Base-by-base conservation (phyloP, 2,113 vertebrate genomes). In the Chamaea fasciata region DNA sequence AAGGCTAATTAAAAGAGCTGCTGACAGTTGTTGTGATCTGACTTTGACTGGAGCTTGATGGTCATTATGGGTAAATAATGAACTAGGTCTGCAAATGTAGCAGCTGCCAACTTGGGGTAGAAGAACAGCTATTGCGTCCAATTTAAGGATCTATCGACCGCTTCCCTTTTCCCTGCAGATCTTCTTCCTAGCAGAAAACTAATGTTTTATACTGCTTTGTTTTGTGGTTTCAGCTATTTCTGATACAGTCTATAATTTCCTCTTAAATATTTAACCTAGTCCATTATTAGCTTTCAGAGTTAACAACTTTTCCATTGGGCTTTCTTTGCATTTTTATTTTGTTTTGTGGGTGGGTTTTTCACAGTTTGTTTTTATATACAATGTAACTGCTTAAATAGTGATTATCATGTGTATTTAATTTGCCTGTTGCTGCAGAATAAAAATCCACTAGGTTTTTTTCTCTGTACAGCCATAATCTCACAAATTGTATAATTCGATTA, bases 61-160 rank as follows among this genome's bases (percentile, higher is more conserved):
- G 98, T 98, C 98, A 98, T 98, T 98, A 98, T 98, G 98, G 98
- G 98, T 98, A 98, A 98, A 98, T 98, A 98, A 98, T 98, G 98
- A 98, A 98, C 97, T 98, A 97, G 96, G 98, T 97, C 98, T 98
- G 98, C 98, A 98, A 98, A 98, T 98, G 97, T 96, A 98, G 98
- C 98, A 98, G 98, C 98, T 98, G 98, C 98, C 97, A 98, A 97
- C 98, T 97, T 98, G 97, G 98, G 97, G 92, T 97, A 97, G 97
- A 98, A 98, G 97, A 97, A 97, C 98, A 92, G 98, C 98, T 98
- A 98, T 97, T 98, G 98, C 98, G 97, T 98, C 98, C 98, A 98
- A 98, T 98, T 98, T 98, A 98, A 98, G 98, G 97, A 98, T 98
- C 98, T 98, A 98, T 98, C 97, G 98, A 98, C 98, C 97, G 94